Evolutionary conservation across 2,113 vertebrate species (phyloP).

Genomic region (Candoia aspera): DNA sequence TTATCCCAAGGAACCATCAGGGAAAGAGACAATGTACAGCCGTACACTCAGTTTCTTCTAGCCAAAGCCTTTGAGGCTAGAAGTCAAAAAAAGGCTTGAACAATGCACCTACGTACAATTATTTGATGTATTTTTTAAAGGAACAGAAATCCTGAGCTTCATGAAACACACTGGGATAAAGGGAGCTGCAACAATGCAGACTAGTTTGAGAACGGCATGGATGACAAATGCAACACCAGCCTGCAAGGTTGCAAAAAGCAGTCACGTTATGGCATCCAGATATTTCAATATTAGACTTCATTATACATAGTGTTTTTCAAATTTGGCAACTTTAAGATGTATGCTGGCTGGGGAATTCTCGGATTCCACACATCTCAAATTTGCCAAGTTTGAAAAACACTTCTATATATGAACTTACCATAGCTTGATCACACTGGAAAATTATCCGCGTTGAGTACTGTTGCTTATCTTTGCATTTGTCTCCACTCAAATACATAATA

Average conservation of each 20-base stretch:
- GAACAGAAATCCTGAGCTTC: background rate
- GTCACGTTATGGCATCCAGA: background rate
- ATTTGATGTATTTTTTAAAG: background rate
- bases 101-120: background rate
- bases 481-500: slow-evolving; percentile 88
- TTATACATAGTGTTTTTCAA: background rate
- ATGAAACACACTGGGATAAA: background rate
- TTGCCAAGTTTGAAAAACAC: background rate
- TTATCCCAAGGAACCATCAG: background rate
- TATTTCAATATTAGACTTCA: background rate
- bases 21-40: background rate
- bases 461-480: slow-evolving; percentile 74
- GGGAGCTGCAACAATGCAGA: background rate
- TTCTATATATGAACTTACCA: slow-evolving; percentile 67
- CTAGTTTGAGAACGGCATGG: background rate
- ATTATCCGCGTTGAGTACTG: slow-evolving; percentile 88
- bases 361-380: background rate
- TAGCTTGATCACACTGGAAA: slow-evolving; percentile 86
- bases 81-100: background rate
- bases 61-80: background rate
- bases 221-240: background rate
- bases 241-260: background rate
- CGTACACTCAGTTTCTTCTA: background rate
- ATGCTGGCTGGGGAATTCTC: background rate
- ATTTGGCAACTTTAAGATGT: background rate